Conservation (phyloP, 1,140 invertebrate species). For the Rhagoletis zephyria region DNA sequence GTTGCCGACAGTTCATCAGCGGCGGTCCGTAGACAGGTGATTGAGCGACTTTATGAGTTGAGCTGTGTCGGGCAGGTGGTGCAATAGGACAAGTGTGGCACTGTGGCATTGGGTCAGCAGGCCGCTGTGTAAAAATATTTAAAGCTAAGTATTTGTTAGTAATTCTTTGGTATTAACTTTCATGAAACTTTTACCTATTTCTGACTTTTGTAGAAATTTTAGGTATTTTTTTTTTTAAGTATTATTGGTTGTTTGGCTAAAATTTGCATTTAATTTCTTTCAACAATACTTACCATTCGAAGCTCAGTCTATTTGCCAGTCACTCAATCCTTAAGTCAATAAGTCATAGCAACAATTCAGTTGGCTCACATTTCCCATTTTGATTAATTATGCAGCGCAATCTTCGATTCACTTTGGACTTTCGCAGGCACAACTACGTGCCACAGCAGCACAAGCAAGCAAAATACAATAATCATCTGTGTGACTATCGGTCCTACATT, state of each 20-base stretch:
- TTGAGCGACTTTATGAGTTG: slow-evolving; percentile 5
- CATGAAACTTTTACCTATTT: too few relatives aligned
- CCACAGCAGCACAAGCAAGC: background rate
- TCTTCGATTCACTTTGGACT: background rate
- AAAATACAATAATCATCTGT: background rate
- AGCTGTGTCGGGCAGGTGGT: background rate
- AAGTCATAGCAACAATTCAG: background rate
- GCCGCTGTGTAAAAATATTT: background rate
- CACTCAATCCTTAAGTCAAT: slow-evolving; percentile 8
- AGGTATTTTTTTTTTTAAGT: too few relatives aligned
- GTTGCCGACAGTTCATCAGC: slow-evolving; percentile 13
- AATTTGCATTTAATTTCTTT: too few relatives aligned
- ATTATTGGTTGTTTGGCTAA: too few relatives aligned
- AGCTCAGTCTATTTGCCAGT: background rate
- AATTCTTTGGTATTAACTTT: too few relatives aligned
- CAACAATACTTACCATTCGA: too few relatives aligned
- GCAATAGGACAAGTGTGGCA: background rate
- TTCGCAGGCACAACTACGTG: background rate
- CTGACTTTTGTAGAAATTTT: too few relatives aligned
- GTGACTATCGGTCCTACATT: background rate
- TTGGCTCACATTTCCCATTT: background rate
- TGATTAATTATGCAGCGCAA: slow-evolving; percentile 17
- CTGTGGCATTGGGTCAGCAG: background rate
- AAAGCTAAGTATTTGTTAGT: too few relatives aligned
- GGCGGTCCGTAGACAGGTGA: slow-evolving; percentile 1